phyloP scores from a whole-genome alignment of 2,888 invertebrate species.

The Galerucella calmariensis region DNA sequence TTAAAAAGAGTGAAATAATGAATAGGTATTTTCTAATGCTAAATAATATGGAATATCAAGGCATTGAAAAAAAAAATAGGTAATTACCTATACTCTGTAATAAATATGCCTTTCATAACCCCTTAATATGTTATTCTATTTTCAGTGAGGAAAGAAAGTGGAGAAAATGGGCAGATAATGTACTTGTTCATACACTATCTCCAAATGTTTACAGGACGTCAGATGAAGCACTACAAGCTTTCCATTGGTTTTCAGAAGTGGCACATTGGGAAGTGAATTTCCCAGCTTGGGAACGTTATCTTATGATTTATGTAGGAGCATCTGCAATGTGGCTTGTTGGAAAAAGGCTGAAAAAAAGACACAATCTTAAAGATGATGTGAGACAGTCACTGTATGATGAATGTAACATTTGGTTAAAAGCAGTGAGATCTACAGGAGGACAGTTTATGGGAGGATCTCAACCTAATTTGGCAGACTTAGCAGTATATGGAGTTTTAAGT shows the following conservation, averaged over 20 bases:
- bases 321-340: slow-evolving; percentile 93
- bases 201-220: slow-evolving; percentile 95
- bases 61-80: slow-evolving; percentile 70
- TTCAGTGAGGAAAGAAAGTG: slow-evolving; percentile 91
- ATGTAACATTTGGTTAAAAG: slow-evolving; percentile 81
- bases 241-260: slow-evolving; percentile 92
- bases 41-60: slow-evolving; percentile 66
- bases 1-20: slow-evolving; percentile 78
- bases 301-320: slow-evolving; percentile 94
- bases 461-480: slow-evolving; percentile 93
- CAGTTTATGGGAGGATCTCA: slow-evolving; percentile 86
- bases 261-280: slow-evolving; percentile 94
- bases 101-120: not conserved
- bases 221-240: slow-evolving; percentile 88
- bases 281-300: slow-evolving; percentile 82
- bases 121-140: slow-evolving; percentile 46
- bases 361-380: slow-evolving; percentile 88
- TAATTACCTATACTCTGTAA: slow-evolving; percentile 58
- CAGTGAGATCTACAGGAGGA: slow-evolving; percentile 73
- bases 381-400: slow-evolving; percentile 91
- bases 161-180: slow-evolving; percentile 94
- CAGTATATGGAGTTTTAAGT: slow-evolving; percentile 89
- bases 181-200: slow-evolving; percentile 91
- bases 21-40: slow-evolving; percentile 92
- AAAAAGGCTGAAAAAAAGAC: slow-evolving; percentile 87